These are phyloP conservation scores for Drosophila quadrilineata DNA, from an alignment of 1,140 invertebrate species.

Conservation along the genomic window DNA sequence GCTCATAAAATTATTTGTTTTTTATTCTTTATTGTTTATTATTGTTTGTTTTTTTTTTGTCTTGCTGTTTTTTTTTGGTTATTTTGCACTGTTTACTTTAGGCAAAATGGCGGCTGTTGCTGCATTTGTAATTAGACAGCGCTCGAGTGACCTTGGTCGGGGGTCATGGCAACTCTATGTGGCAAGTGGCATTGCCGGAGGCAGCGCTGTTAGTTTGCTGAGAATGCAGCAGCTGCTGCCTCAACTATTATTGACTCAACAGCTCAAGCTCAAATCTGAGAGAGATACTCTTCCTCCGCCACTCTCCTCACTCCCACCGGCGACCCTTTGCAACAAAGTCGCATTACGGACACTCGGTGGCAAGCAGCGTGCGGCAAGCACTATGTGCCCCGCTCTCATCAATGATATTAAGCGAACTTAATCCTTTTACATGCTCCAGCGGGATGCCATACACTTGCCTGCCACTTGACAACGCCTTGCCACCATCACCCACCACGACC, in stretches of 20 bases:
- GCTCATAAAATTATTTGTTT: slow-evolving; percentile 24
- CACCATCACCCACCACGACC: too few relatives aligned
- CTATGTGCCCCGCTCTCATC: slow-evolving; percentile 54
- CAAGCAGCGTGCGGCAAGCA: slow-evolving; percentile 4
- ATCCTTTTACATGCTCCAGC: slow-evolving; percentile 70
- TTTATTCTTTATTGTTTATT: slow-evolving; percentile 37
- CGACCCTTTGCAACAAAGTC: slow-evolving; percentile 42
- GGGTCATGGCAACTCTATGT: too few relatives aligned
- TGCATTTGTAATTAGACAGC: slow-evolving; percentile 65
- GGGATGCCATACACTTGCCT: slow-evolving; percentile 48
- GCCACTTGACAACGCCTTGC: slow-evolving; percentile 29
- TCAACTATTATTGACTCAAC: slow-evolving; percentile 40
- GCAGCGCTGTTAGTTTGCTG: too few relatives aligned
- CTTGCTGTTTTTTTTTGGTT: too few relatives aligned
- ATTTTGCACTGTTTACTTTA: too few relatives aligned
- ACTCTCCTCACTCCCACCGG: too few relatives aligned
- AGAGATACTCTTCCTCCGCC: too few relatives aligned
- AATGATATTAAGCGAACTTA: slow-evolving; percentile 78
- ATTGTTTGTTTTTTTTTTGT: too few relatives aligned
- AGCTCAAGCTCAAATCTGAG: slow-evolving; percentile 43
- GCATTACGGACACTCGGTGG: slow-evolving; percentile 38
- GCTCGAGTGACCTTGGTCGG: slow-evolving; percentile 51
- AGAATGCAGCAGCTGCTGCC: slow-evolving; percentile 55
- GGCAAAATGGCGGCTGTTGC: slow-evolving; percentile 27
- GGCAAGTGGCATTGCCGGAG: too few relatives aligned